A percentile compares a stretch with the other conserved stretches of the same genome.
Evolutionary conservation across 2,797 vertebrate genomes (phyloP).

Genomic region (Dendrocincla fuliginosa): DNA sequence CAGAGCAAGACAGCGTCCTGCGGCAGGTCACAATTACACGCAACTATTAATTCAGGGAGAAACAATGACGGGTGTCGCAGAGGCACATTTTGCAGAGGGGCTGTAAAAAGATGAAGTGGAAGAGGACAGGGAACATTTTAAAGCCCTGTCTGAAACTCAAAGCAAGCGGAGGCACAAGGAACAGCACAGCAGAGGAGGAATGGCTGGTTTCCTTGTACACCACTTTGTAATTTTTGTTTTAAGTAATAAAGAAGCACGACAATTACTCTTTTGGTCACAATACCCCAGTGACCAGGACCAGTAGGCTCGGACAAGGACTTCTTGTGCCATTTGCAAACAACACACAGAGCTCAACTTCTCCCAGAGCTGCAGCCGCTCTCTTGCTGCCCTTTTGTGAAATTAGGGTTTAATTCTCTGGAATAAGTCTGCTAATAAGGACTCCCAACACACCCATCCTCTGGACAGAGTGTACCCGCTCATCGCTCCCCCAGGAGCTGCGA

Average conservation of each 20-base stretch:
- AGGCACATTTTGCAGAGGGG: background rate
- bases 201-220: background rate
- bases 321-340: conserved; percentile 36
- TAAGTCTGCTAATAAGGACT: conserved; percentile 33
- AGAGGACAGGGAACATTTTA: background rate
- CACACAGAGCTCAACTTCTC: background rate
- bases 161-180: background rate
- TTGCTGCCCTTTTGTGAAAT: conserved; percentile 52
- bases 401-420: conserved; percentile 42
- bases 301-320: background rate
- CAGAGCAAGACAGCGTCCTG: conserved; percentile 5
- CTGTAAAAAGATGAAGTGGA: background rate
- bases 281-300: background rate
- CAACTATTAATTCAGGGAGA: conserved; percentile 38
- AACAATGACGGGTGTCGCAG: background rate
- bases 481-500: background rate
- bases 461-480: background rate
- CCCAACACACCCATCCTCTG: background rate
- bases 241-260: conserved; percentile 2
- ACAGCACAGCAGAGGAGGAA: background rate
- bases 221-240: background rate
- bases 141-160: background rate
- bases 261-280: background rate
- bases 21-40: conserved; percentile 26
- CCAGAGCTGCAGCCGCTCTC: background rate